phyloP scores from a whole-genome alignment of 2,888 invertebrate genomes.

The Drosophila suboccidentalis region DNA sequence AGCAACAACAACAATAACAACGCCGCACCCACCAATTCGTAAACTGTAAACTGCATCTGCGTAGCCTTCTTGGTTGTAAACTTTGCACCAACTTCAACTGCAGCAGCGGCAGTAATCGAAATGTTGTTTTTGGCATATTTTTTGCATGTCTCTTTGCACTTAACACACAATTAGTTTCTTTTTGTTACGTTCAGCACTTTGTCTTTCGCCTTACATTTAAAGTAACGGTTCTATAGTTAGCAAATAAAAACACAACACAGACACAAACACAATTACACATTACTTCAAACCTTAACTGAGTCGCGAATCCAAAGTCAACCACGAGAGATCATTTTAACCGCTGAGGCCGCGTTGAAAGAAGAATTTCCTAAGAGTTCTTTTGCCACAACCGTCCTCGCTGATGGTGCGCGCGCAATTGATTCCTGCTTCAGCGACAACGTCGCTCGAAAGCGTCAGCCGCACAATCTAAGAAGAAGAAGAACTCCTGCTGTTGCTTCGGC shows the following conservation, averaged over 20 bases:
- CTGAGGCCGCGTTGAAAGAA: conserved; percentile 21
- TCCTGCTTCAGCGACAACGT: conserved; percentile 74
- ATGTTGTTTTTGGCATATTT: conserved; percentile 57
- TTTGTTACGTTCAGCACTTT: conserved; percentile 54
- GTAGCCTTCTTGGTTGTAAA: conserved; percentile 38
- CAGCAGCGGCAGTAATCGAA: conserved; percentile 34
- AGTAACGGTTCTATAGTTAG: conserved; percentile 65
- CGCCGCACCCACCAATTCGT: conserved; percentile 67
- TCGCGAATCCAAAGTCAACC: conserved; percentile 23
- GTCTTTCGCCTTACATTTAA: conserved; percentile 41
- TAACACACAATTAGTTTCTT: conserved; percentile 62
- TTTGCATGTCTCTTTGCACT: conserved; percentile 67
- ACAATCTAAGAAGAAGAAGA: conserved; percentile 49
- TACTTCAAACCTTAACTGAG: conserved; percentile 38
- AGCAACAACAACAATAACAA: conserved; percentile 31
- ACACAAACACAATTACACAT: conserved; percentile 33
- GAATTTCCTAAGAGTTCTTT: conserved; percentile 37
- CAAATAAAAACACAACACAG: conserved; percentile 61
- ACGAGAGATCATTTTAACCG: conserved; percentile 41
- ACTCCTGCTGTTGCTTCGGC: conserved; percentile 31
- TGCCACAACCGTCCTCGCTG: conserved; percentile 79
- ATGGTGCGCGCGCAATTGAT: conserved; percentile 84
- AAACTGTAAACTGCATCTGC: conserved; percentile 35
- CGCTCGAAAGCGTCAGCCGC: conserved; percentile 67
- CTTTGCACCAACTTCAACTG: conserved; percentile 20